A percentile compares a stretch with the other conserved stretches of the same genome.
phyloP scores from a whole-genome alignment of 2,797 vertebrate species.

The Brachyalestes nurse region DNA sequence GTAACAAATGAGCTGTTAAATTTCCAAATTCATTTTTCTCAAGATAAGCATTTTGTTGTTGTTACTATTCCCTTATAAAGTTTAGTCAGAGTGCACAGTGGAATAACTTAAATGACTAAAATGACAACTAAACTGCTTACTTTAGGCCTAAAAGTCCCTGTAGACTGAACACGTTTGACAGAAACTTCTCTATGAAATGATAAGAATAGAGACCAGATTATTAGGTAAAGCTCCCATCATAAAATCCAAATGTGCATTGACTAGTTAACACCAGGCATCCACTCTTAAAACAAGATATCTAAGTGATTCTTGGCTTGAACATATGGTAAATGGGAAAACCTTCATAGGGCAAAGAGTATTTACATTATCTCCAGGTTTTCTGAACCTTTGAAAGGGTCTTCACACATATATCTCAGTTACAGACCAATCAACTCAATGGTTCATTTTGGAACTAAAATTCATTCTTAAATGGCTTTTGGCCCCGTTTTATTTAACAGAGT shows the following conservation, averaged over 20 bases:
- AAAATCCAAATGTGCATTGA: not conserved
- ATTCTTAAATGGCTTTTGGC: not conserved
- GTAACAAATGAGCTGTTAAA: conserved; percentile 8
- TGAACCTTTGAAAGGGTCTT: not conserved
- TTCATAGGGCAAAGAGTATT: not conserved
- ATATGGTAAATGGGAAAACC: not conserved
- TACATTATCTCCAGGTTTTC: not conserved
- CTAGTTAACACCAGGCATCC: not conserved
- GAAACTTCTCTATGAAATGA: not conserved
- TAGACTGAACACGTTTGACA: not conserved
- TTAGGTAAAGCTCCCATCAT: not conserved
- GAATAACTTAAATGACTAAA: not conserved
- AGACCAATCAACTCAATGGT: not conserved
- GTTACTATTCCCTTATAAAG: not conserved
- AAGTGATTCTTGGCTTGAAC: not conserved
- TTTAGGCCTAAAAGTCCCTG: not conserved
- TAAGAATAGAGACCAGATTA: not conserved
- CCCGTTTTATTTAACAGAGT: not conserved
- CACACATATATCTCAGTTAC: not conserved
- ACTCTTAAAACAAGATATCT: not conserved
- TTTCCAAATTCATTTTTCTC: conserved; percentile 12
- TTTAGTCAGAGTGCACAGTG: not conserved
- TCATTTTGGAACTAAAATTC: too few relatives aligned
- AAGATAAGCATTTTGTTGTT: not conserved
- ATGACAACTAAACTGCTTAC: not conserved